These are phyloP conservation scores for Dermochelys coriacea DNA, from an alignment of 2,797 vertebrate species.

Conservation along the genomic window DNA sequence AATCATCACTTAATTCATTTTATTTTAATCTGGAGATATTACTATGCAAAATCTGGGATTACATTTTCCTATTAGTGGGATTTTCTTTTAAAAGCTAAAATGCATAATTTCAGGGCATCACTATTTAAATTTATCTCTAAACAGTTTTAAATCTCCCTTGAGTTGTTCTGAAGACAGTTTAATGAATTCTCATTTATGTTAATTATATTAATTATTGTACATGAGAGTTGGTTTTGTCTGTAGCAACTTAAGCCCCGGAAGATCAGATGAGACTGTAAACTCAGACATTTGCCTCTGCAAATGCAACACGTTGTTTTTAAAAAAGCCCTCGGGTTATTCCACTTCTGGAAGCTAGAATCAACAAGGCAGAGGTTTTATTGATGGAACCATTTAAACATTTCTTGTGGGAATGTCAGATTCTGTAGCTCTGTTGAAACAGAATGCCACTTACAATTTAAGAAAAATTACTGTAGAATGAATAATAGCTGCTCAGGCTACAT, in stretches of 20 bases:
- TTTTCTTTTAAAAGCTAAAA: conserved; percentile 1
- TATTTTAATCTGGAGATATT: background rate
- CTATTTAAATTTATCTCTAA: background rate
- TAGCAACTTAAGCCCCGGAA: background rate
- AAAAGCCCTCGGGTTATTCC: conserved; percentile 37
- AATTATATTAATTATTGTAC: background rate
- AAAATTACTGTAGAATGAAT: conserved; percentile 72
- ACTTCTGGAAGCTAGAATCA: conserved; percentile 30
- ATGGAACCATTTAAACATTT: conserved; percentile 47
- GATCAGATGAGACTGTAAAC: background rate
- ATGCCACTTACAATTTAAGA: conserved; percentile 58
- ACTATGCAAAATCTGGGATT: background rate
- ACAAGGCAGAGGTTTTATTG: conserved; percentile 46
- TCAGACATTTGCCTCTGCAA: background rate
- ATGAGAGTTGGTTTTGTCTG: background rate
- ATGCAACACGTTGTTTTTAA: background rate
- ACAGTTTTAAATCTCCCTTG: background rate
- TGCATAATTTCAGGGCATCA: background rate
- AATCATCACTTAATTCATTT: conserved; percentile 7
- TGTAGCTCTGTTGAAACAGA: conserved; percentile 32
- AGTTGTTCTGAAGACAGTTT: background rate
- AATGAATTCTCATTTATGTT: background rate
- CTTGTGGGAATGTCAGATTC: conserved; percentile 40
- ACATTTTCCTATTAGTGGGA: background rate
- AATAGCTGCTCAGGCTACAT: conserved; percentile 62